Conservation (phyloP, 2,113 vertebrate genomes). For the Hypanus sabinus region DNA sequence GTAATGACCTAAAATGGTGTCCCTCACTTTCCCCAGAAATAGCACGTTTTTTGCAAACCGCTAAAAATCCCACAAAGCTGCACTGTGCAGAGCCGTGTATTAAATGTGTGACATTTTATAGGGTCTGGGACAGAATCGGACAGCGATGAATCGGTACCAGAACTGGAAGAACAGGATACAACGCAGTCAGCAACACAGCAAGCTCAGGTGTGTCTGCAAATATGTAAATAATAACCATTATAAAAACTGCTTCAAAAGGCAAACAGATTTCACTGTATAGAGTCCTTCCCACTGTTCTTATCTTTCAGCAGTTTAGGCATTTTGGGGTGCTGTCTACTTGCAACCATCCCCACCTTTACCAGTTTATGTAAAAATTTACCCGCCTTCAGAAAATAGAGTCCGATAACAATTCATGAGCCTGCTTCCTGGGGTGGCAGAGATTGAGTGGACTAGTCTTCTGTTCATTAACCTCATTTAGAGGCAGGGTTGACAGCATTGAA, state of each 20-base stretch:
- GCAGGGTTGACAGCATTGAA: too few species aligned
- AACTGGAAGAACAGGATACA: slow-evolving; percentile 94
- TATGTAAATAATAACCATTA: neutral
- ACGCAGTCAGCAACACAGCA: slow-evolving; percentile 90
- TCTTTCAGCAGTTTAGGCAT: too few species aligned
- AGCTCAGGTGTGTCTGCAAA: slow-evolving; percentile 69
- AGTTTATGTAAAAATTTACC: neutral
- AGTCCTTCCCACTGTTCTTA: too few species aligned
- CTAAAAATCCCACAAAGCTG: slow-evolving; percentile 13
- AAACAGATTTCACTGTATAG: neutral
- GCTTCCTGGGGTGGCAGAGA: too few species aligned
- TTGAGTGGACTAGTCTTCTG: too few species aligned
- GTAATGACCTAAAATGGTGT: slow-evolving; percentile 2
- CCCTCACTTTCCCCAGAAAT: slow-evolving; percentile 8
- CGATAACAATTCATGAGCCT: too few species aligned
- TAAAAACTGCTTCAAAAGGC: neutral
- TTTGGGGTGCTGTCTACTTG: neutral
- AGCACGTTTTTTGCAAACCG: slow-evolving; percentile 7
- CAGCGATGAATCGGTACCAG: slow-evolving; percentile 96
- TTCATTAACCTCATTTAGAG: too few species aligned
- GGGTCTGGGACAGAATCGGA: slow-evolving; percentile 97
- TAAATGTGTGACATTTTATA: slow-evolving; percentile 46
- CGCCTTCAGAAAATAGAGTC: neutral
- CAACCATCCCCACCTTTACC: neutral
- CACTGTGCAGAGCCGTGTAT: neutral